A percentile compares a stretch with the other conserved stretches of the same genome.
Evolutionary conservation across 2,113 vertebrate genomes (phyloP).

Genomic region (Caracal caracal): DNA sequence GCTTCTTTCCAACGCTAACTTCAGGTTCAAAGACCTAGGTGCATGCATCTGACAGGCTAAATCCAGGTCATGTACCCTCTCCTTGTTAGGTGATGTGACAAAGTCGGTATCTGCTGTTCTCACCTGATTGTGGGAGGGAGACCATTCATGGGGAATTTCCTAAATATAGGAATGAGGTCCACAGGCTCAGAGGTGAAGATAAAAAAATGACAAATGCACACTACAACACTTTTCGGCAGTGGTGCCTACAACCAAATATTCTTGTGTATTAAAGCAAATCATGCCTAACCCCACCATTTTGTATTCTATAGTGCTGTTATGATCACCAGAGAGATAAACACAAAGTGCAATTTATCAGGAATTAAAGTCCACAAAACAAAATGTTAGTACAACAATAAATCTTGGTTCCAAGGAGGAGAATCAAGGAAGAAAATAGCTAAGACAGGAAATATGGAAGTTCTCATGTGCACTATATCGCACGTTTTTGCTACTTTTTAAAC

Average conservation of each 20-base stretch:
- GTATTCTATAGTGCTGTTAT: not conserved
- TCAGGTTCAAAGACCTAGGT: not conserved
- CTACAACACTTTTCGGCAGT: not conserved
- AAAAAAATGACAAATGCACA: not conserved
- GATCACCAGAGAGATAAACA: not conserved
- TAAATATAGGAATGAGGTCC: not conserved
- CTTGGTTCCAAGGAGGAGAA: not conserved
- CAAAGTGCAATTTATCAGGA: not conserved
- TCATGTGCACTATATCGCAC: not conserved
- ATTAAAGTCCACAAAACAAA: not conserved
- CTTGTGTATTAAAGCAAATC: not conserved
- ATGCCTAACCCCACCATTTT: not conserved
- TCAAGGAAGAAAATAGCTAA: not conserved
- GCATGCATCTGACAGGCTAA: not conserved
- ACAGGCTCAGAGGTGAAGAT: not conserved
- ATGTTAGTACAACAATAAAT: not conserved
- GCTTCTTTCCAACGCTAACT: not conserved
- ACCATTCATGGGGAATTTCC: not conserved
- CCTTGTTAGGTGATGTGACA: not conserved
- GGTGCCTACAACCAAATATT: not conserved
- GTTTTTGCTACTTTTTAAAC: not conserved
- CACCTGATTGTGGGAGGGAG: constrained; percentile 6
- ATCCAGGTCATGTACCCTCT: not conserved
- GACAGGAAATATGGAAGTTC: not conserved
- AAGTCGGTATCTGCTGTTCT: not conserved